A percentile compares a stretch with the other conserved stretches of the same genome.
These are phyloP conservation scores for Triplophysa yarkandensis DNA, from an alignment of 2,797 vertebrate species.

Conservation along the genomic window DNA sequence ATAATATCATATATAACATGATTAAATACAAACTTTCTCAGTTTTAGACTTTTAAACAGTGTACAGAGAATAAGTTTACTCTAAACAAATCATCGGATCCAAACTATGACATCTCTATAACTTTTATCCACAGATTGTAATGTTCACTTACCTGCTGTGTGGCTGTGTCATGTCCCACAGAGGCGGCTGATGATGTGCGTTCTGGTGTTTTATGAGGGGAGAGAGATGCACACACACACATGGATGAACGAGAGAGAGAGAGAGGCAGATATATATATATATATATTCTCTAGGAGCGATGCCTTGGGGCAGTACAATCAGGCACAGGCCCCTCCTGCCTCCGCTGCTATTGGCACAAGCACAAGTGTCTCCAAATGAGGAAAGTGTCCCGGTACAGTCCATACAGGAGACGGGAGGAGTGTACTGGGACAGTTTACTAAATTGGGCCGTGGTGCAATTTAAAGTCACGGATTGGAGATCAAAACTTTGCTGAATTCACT, in stretches of 20 bases:
- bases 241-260: constrained; percentile 65
- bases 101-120: neutral
- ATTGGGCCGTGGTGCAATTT: constrained; percentile 46
- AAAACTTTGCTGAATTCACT: neutral
- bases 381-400: constrained; percentile 24
- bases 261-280: constrained; percentile 70
- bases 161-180: constrained; percentile 64
- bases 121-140: constrained; percentile 6
- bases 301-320: constrained; percentile 84
- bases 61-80: neutral
- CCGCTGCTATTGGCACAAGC: constrained; percentile 37
- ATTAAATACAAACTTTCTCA: neutral
- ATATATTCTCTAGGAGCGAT: constrained; percentile 91
- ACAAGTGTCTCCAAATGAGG: constrained; percentile 33
- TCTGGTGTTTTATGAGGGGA: constrained; percentile 43
- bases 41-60: neutral
- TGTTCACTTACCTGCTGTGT: constrained; percentile 62
- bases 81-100: no score
- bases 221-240: constrained; percentile 30
- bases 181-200: constrained; percentile 32
- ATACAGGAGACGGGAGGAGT: constrained; percentile 62
- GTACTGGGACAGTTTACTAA: constrained; percentile 60
- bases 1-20: neutral
- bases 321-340: constrained; percentile 63
- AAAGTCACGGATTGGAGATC: constrained; percentile 36